Percentiles rank a stretch among this genome's conserved stretches.
phyloP scores from a whole-genome alignment of 2,888 invertebrate species.

The Dasysyrphus tricinctus region DNA sequence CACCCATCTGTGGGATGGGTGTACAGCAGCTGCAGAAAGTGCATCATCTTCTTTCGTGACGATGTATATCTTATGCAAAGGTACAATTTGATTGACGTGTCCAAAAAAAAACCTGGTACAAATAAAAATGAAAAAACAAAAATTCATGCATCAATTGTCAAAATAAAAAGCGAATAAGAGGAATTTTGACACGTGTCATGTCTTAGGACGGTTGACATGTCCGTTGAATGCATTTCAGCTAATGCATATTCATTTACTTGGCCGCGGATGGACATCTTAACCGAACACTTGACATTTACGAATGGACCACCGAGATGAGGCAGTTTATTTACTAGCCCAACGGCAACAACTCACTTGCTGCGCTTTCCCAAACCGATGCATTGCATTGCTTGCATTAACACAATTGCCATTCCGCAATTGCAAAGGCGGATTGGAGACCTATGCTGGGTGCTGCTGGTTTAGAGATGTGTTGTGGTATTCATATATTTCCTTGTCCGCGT shows the following conservation, averaged over 20 bases:
- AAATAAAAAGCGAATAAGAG: conserved; percentile 40
- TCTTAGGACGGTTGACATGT: conserved; percentile 47
- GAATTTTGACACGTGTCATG: conserved; percentile 71
- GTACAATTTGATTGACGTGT: conserved; percentile 70
- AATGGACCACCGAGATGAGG: conserved; percentile 61
- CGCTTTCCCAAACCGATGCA: conserved; percentile 10
- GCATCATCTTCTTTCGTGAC: conserved; percentile 46
- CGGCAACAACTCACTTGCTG: conserved; percentile 24
- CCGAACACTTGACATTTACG: conserved; percentile 69
- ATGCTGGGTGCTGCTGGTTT: background rate
- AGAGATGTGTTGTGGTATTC: conserved; percentile 40
- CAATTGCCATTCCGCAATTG: conserved; percentile 49
- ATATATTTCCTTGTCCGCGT: conserved; percentile 64
- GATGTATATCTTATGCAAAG: conserved; percentile 63
- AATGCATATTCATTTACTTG: conserved; percentile 69
- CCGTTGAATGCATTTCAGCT: conserved; percentile 38
- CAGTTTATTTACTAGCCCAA: conserved; percentile 52
- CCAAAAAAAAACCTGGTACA: conserved; percentile 43
- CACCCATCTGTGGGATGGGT: conserved; percentile 53
- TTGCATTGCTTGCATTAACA: conserved; percentile 29
- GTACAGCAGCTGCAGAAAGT: conserved; percentile 22
- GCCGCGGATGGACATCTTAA: conserved; percentile 60
- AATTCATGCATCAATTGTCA: conserved; percentile 49
- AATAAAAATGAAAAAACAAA: conserved; percentile 13
- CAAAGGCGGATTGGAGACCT: conserved; percentile 46